Conservation (phyloP, 2,888 invertebrate species). For the Spilarctia lutea region DNA sequence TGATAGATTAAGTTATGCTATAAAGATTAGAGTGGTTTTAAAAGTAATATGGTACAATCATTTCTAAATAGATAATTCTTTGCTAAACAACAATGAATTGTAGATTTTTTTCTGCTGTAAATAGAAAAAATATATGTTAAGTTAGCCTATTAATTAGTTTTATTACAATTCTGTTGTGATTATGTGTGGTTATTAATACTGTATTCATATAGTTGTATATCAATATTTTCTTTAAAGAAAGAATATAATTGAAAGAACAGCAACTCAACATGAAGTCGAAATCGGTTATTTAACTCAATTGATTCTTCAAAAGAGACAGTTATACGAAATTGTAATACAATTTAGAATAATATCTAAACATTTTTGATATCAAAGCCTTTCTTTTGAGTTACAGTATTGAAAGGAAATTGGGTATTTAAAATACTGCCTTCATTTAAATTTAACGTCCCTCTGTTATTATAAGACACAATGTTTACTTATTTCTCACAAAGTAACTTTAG, state of each 20-base stretch:
- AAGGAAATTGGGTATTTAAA: slow-evolving; percentile 62
- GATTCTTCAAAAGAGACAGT: slow-evolving; percentile 26
- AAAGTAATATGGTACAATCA: no score
- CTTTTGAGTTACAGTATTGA: slow-evolving; percentile 51
- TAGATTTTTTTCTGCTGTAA: no score
- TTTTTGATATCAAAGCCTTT: slow-evolving; percentile 52
- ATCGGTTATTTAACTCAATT: slow-evolving; percentile 32
- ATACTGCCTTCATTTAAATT: slow-evolving; percentile 53
- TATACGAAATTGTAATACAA: slow-evolving; percentile 42
- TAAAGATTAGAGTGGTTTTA: no score
- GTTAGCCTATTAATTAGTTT: no score
- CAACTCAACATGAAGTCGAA: slow-evolving; percentile 6
- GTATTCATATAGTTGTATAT: no score
- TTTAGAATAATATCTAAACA: slow-evolving; percentile 54
- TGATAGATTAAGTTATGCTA: no score
- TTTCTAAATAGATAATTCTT: no score
- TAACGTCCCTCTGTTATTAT: slow-evolving; percentile 33
- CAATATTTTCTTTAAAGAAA: neutral
- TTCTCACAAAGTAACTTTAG: slow-evolving; percentile 35
- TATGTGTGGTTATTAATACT: no score
- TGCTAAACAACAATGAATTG: no score
- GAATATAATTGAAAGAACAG: slow-evolving; percentile 2
- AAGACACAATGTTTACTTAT: slow-evolving; percentile 45
- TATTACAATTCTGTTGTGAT: no score
- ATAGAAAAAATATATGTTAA: no score